phyloP scores from a whole-genome alignment of 2,888 invertebrate species.

The Cryptocheilus praepositus region DNA sequence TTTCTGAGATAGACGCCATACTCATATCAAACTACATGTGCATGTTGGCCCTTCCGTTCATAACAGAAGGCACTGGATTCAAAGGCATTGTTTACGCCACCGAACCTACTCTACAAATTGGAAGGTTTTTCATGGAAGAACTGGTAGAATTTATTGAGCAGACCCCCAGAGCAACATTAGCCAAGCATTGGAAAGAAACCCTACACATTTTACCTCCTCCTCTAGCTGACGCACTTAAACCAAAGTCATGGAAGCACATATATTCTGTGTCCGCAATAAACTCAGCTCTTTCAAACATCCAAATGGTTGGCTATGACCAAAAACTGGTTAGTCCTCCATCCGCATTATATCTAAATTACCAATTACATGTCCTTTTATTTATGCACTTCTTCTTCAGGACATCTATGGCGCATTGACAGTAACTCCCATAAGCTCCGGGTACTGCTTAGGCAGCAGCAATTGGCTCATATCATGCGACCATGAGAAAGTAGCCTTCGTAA shows the following conservation, averaged over 20 bases:
- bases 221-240: slow-evolving; percentile 84
- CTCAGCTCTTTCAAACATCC: slow-evolving; percentile 89
- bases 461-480: slow-evolving; percentile 95
- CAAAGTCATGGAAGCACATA: slow-evolving; percentile 90
- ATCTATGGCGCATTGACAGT: slow-evolving; percentile 93
- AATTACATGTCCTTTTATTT: slow-evolving; percentile 6
- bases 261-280: slow-evolving; percentile 88
- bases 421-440: slow-evolving; percentile 96
- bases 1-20: slow-evolving; percentile 95
- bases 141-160: slow-evolving; percentile 91
- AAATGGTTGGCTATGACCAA: slow-evolving; percentile 96
- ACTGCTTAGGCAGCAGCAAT: slow-evolving; percentile 97
- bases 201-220: slow-evolving; percentile 85
- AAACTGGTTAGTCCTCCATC: slow-evolving; percentile 80
- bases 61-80: slow-evolving; percentile 96
- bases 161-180: slow-evolving; percentile 84
- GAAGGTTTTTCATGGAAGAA: slow-evolving; percentile 93
- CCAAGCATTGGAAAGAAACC: slow-evolving; percentile 91
- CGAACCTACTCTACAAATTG: slow-evolving; percentile 96
- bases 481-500: slow-evolving; percentile 95
- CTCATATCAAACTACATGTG: slow-evolving; percentile 97
- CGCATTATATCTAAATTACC: not conserved
- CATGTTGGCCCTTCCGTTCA: slow-evolving; percentile 96
- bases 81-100: slow-evolving; percentile 96
- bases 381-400: slow-evolving; percentile 76